These are phyloP conservation scores for Petrocephalus schoutedeni DNA, from an alignment of 2,797 vertebrate species.

Conservation along the genomic window DNA sequence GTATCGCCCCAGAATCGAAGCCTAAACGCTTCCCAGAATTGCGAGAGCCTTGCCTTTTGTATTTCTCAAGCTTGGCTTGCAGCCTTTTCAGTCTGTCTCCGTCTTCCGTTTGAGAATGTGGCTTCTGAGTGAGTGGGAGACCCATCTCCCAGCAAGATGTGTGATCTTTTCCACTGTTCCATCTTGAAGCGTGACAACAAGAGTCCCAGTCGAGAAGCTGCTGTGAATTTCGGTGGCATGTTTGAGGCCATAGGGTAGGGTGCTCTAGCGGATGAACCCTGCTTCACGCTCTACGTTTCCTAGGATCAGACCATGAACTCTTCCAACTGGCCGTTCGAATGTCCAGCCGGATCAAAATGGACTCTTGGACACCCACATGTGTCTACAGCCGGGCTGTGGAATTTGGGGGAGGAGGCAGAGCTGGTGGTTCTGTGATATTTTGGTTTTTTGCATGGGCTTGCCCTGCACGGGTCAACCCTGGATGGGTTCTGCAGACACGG, in stretches of 20 bases:
- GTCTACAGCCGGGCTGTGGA: not conserved
- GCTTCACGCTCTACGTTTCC: not conserved
- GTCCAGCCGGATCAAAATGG: not conserved
- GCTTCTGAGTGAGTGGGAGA: not conserved
- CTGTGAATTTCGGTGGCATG: not conserved
- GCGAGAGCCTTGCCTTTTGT: not conserved
- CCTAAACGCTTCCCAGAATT: not conserved
- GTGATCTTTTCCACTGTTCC: not conserved
- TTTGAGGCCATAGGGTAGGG: not conserved
- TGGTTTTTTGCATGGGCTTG: not conserved
- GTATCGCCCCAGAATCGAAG: not conserved
- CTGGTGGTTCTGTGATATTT: slow-evolving; percentile 11
- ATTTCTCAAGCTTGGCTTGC: not conserved
- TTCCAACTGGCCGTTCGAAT: not conserved
- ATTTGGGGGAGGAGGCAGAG: not conserved
- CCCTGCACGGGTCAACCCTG: not conserved
- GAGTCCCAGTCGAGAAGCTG: not conserved
- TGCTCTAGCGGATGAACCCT: not conserved
- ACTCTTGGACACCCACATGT: not conserved
- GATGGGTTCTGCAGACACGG: not conserved
- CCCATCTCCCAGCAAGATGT: not conserved
- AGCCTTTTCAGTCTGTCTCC: not conserved
- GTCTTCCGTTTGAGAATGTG: not conserved
- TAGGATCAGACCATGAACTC: not conserved
- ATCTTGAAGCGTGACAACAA: not conserved